Evolutionary conservation across 2,888 invertebrate species (phyloP).

Genomic region (Hemistola chrysoprasaria): DNA sequence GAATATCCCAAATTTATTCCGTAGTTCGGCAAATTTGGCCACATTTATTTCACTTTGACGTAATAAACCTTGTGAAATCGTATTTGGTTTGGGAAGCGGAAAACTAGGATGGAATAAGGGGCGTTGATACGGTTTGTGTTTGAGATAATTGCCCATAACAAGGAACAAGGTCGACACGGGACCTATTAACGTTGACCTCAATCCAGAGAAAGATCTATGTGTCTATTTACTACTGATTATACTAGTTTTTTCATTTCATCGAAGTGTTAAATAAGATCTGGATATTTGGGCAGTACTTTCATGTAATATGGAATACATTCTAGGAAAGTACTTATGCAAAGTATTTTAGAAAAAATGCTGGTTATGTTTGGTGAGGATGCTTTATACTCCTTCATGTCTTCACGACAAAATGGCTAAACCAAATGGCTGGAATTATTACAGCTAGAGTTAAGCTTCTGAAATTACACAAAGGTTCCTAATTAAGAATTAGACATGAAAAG

Average conservation of each 20-base stretch:
- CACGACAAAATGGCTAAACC: no score
- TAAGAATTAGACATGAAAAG: neutral
- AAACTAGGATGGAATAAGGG: conserved; percentile 11
- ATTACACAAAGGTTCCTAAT: no score
- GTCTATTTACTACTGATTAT: neutral
- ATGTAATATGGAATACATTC: no score
- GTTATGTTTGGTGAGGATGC: no score
- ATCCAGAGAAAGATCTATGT: conserved; percentile 6
- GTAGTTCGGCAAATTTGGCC: conserved; percentile 44
- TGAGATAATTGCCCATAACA: conserved; percentile 23
- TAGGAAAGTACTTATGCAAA: no score
- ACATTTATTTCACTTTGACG: conserved; percentile 48
- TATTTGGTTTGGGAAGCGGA: conserved; percentile 23
- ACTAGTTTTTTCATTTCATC: no score
- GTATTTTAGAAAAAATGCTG: no score
- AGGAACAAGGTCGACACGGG: conserved; percentile 19
- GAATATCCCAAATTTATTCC: conserved; percentile 72
- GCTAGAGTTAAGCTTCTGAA: no score
- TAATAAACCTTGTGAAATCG: conserved; percentile 27
- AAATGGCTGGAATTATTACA: no score
- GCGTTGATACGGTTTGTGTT: conserved; percentile 17
- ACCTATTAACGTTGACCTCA: conserved; percentile 11
- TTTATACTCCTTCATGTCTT: no score
- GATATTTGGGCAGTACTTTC: no score
- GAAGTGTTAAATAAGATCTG: no score